Percentiles rank a stretch among this genome's conserved stretches.
These are phyloP conservation scores for Papilio glaucus DNA, from an alignment of 1,140 invertebrate genomes.

Conservation along the genomic window DNA sequence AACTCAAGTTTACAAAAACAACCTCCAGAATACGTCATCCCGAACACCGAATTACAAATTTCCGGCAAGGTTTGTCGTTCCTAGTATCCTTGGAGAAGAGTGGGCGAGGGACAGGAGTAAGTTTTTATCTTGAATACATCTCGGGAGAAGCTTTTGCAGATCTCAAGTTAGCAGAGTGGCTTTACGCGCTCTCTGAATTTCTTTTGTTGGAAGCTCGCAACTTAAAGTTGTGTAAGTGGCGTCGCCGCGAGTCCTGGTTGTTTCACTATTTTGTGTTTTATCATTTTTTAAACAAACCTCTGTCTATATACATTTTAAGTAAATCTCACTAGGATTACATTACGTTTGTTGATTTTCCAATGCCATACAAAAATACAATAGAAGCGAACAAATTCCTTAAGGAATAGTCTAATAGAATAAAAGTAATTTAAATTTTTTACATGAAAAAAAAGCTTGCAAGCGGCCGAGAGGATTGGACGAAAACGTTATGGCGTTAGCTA, in stretches of 20 bases:
- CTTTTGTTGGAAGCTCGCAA: conserved; percentile 25
- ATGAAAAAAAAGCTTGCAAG: too few species aligned
- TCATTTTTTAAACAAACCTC: not conserved
- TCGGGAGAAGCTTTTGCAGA: conserved; percentile 25
- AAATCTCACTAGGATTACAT: too few species aligned
- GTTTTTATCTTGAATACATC: conserved; percentile 33
- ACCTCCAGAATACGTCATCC: not conserved
- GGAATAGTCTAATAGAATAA: too few species aligned
- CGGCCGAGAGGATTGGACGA: too few species aligned
- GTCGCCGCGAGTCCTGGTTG: not conserved
- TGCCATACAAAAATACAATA: too few species aligned
- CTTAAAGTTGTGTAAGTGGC: conserved; percentile 17
- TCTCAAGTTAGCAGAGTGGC: conserved; percentile 18
- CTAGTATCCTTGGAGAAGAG: not conserved
- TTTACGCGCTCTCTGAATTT: conserved; percentile 33
- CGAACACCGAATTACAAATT: not conserved
- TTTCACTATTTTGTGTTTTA: not conserved
- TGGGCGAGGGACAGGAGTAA: conserved; percentile 7
- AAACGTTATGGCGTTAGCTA: too few species aligned
- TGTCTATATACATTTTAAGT: not conserved
- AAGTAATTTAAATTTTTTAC: too few species aligned
- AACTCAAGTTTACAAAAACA: not conserved
- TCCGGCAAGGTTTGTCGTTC: not conserved
- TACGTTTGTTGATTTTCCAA: too few species aligned
- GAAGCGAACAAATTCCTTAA: too few species aligned